Base-by-base conservation (phyloP, 64 coral and sea anemone species). In the Acropora yongei region DNA sequence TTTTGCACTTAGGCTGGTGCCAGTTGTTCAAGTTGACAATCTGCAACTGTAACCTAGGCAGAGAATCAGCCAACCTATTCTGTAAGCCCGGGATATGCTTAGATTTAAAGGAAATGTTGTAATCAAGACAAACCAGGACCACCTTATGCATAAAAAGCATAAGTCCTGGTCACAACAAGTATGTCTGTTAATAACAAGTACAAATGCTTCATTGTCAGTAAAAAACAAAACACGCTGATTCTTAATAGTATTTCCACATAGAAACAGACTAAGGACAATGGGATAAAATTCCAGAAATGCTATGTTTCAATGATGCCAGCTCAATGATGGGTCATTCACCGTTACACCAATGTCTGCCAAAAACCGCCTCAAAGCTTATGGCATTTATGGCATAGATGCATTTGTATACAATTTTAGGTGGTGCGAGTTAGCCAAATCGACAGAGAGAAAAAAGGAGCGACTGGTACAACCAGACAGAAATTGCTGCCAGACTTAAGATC, bases 191-290 rank as follows among this genome's bases (percentile, higher is more conserved):
- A 93, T 78, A 53, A 88, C 72, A 76, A 86, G 73, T 30, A 86
- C 90, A 40, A 92, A 86, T 72, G 72, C 90, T 50, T 51, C 80
- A 57, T 87, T 93, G 57, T 93, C 91, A 43, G 91, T 93, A 79
- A 87, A 93, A 87, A 93, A 93, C 39, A 88, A 76, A 49, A 84
- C 74, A 66, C 87, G 76, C 3, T 80, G 78, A 61, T 84, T 89
- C 42, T 67, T 20, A 47, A 89, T 71, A 71, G 68, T 71, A 71
- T 71, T 17, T 20, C 68, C 68, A 17, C 68, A 71, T n/a, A 71
- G 68, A 71, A 20, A 8, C 68, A 71, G 18, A 71, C 68, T 71
- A 71, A 71, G 68, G 68, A 71, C 68, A 71, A 71, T 71, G 68
- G 68, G 18, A 71, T 71, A 71, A 20, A 71, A 71, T 71, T 71